Base-by-base conservation (phyloP, 2,888 invertebrate species). In the Andrena chrysosceles region DNA sequence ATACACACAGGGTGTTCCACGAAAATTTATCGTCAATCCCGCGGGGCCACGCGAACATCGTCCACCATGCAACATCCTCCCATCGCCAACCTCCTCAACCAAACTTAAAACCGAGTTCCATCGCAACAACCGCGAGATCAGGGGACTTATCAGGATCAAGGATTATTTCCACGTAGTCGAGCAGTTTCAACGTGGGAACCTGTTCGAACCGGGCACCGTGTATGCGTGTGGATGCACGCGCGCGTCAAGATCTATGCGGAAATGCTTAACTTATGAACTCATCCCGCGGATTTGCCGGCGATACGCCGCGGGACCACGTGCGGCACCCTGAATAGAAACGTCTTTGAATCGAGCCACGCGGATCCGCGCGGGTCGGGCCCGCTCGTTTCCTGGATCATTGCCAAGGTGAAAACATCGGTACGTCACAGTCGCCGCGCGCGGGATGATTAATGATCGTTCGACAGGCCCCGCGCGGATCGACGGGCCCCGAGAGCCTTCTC, bases 331-430 rank as follows among this genome's bases (percentile, higher is more conserved):
- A 90, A 91, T 91, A 90, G 90, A 89, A 90, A 89, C 85, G 89
- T 91, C 89, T 84, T 85, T 74, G 87, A 85, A 87, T 85, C 82
- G 83, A 85, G 80, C 81, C 71, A 80, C 69, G 87, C 78, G 81
- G 84, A 82, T 86, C 74, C 81, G 60, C 84, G 73, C 83, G 20
- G 26, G 85, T 71, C 42, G 79, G 77, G 72, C 85, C 71, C 83
- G 42, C 60, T 71, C 85, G 88, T 91, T 92, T 91, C 92, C 91
- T 91, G 89, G 90, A 92, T 91, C 92, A 91, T 90, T 90, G 91
- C 90, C 91, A 91, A 91, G 92, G 92, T 91, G 91, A 90, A 91
- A 91, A 92, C 91, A 91, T 90, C 88, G 86, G 83, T 89, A 84
- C 86, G 89, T 90, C 90, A 81, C 87, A 85, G 87, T 86, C 80